Evolutionary conservation across 1,140 invertebrate species (phyloP), one percentile per base, ranked within the genome.

Genomic region (Oscheius sp.): DNA sequence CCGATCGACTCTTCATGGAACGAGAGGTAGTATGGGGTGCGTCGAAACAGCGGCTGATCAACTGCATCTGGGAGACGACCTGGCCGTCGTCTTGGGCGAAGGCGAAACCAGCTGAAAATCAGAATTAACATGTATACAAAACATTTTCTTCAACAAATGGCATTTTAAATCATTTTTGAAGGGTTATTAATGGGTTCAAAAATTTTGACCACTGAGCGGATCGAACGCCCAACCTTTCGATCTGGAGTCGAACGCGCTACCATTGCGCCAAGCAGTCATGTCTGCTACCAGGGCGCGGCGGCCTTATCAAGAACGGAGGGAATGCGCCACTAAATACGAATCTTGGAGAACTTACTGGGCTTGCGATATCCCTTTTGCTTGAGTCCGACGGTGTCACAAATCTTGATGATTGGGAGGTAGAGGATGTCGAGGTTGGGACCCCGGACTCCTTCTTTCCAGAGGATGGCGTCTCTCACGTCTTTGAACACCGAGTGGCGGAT

Each of bases 11-110:
- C n/a, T n/a, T n/a, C n/a, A n/a, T n/a, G n/a, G n/a, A n/a, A n/a
- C n/a, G n/a, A n/a, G n/a, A n/a, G n/a, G n/a, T n/a, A n/a, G n/a
- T n/a, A n/a, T n/a, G n/a, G n/a, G n/a, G n/a, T n/a, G n/a, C n/a
- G n/a, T n/a, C n/a, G n/a, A n/a, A n/a, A n/a, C n/a, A n/a, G n/a
- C n/a, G n/a, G n/a, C 93, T 89, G 84, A 96, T 94, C 77, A 95
- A 89, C 80, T 93, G 91, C 58, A 92, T 91, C 87, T 97, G 93
- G 36, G 91, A 90, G 49, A 97, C 91, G 79, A 90, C 91, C 73
- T 93, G 94, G 84, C 93, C 91, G 89, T 97, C 95, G 87, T 97
- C 95, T 91, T 97, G 94, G 26, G 95, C 97, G 88, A 98, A 98
- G 74, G 95, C 95, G 88, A 93, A 98, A 73, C 95, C 95, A 90